Evolutionary conservation across 2,113 vertebrate species (phyloP).

Genomic region (human (Homo sapiens)): GRCh38 chr6:66413501-66414000

Average conservation of each 20-base stretch:
- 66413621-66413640: slow-evolving; percentile 18
- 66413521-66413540: neutral
- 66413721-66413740: slow-evolving; percentile 15
- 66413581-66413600: neutral
- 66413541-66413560: slow-evolving; percentile 22
- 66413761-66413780: neutral
- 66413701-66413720: neutral
- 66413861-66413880: neutral
- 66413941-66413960: neutral
- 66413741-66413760: neutral
- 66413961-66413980: neutral
- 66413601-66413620: neutral
- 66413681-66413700: slow-evolving; percentile 13
- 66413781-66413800: neutral
- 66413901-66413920: neutral
- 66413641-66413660: neutral
- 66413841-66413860: neutral
- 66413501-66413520: neutral
- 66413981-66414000: neutral
- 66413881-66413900: neutral
- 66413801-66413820: neutral
- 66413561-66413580: neutral
- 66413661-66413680: neutral
- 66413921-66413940: neutral
- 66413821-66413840: neutral